Evolutionary conservation across 2,797 vertebrate species (phyloP).

Genomic region (Enteromius afrohamiltoni): DNA sequence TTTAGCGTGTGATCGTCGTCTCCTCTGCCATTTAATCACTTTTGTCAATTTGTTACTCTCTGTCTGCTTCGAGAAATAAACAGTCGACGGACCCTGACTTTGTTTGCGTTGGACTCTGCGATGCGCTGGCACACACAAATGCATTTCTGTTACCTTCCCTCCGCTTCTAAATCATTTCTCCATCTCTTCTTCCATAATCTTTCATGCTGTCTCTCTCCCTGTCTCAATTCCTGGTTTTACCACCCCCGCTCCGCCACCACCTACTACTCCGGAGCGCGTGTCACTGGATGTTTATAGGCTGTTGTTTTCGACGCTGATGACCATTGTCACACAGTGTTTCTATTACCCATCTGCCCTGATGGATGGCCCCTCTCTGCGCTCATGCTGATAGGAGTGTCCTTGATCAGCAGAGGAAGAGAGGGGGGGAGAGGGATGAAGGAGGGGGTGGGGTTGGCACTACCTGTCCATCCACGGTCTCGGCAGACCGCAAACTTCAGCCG

Average conservation of each 20-base stretch:
- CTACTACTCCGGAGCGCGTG: conserved; percentile 68
- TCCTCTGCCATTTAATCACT: conserved; percentile 30
- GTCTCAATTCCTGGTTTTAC: conserved; percentile 57
- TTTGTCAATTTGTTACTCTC: conserved; percentile 30
- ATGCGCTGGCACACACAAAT: conserved; percentile 38
- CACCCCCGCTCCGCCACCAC: conserved; percentile 55
- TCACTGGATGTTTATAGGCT: conserved; percentile 82
- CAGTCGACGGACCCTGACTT: conserved; percentile 23
- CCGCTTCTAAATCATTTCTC: conserved; percentile 60
- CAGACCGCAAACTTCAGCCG: conserved; percentile 41
- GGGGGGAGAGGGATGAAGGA: conserved; percentile 43
- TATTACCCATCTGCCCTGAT: conserved; percentile 80
- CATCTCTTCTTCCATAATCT: conserved; percentile 60
- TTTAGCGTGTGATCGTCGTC: conserved; percentile 39
- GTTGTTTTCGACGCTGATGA: conserved; percentile 82
- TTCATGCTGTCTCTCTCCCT: conserved; percentile 58
- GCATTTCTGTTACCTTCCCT: conserved; percentile 54
- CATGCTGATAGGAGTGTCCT: conserved; percentile 79
- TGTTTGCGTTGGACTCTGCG: conserved; percentile 28
- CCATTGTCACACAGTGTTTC: conserved; percentile 82
- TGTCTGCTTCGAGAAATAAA: conserved; percentile 15
- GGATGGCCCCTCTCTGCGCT: conserved; percentile 75
- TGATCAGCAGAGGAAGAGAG: conserved; percentile 67
- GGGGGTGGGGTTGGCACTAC: conserved; percentile 38
- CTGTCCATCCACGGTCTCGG: conserved; percentile 55